Evolutionary conservation across 2,888 invertebrate species (phyloP).

Genomic region (Erebia aethiops): DNA sequence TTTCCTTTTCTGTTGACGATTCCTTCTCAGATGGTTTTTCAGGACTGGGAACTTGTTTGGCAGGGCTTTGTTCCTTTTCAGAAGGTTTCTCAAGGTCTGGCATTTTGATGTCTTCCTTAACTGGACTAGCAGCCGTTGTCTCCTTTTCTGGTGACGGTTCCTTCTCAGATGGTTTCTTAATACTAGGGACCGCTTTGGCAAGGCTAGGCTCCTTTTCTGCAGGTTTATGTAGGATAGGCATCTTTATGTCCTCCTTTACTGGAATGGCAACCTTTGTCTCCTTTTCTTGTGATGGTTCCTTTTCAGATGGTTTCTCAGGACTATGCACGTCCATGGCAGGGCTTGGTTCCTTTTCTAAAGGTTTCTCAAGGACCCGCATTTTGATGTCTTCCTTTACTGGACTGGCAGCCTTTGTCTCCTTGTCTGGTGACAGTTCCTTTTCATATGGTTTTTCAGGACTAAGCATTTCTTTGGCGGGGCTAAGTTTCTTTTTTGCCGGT

Average conservation of each 20-base stretch:
- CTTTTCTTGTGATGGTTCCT: background rate
- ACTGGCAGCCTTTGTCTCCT: background rate
- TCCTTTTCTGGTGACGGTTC: background rate
- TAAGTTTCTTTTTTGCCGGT: background rate
- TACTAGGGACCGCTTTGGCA: background rate
- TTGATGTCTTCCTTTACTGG: background rate
- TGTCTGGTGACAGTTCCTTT: conserved; percentile 8
- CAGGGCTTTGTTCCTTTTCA: background rate
- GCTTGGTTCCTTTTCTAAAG: conserved; percentile 30
- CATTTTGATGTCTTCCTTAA: background rate
- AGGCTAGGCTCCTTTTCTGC: conserved; percentile 28
- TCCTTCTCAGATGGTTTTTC: background rate
- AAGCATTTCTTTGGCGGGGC: background rate
- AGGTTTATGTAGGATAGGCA: background rate
- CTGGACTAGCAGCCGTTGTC: background rate
- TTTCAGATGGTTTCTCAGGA: background rate
- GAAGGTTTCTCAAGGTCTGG: background rate
- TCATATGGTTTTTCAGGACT: background rate
- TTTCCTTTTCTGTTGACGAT: background rate
- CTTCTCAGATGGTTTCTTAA: background rate
- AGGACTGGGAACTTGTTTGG: background rate
- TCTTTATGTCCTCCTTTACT: background rate
- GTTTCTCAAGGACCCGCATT: conserved; percentile 15
- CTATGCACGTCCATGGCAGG: background rate
- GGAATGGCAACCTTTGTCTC: background rate